Conservation (phyloP, 1,140 invertebrate genomes). For the Agrilus planipennis region DNA sequence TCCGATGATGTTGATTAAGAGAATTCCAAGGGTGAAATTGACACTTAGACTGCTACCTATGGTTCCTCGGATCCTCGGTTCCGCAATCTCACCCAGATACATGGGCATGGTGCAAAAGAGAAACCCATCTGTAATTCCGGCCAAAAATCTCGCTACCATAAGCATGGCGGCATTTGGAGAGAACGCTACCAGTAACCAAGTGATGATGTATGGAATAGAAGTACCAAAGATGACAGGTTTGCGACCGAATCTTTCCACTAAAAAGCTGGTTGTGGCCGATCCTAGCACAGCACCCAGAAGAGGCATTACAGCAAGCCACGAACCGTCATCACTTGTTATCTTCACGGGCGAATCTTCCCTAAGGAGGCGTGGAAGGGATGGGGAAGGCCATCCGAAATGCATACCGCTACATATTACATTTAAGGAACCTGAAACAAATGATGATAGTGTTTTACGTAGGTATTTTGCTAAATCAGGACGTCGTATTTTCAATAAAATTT, state of each 20-base stretch:
- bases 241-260: constrained; percentile 47
- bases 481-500: no score
- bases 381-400: constrained; percentile 21
- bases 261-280: constrained; percentile 32
- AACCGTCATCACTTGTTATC: constrained; percentile 41
- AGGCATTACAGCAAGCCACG: constrained; percentile 41
- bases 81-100: constrained; percentile 53
- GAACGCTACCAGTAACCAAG: constrained; percentile 47
- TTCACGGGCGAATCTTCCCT: constrained; percentile 1
- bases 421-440: constrained; percentile 10
- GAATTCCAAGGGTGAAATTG: constrained; percentile 43
- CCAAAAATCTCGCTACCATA: constrained; percentile 41
- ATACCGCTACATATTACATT: constrained; percentile 16
- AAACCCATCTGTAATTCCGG: constrained; percentile 53
- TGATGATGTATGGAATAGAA: constrained; percentile 42
- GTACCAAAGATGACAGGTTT: constrained; percentile 52
- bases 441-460: no score
- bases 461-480: no score
- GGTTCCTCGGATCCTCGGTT: constrained; percentile 50
- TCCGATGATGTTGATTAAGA: constrained; percentile 55
- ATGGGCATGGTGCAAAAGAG: constrained; percentile 49
- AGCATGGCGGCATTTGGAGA: constrained; percentile 36
- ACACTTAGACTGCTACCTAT: constrained; percentile 19
- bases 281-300: constrained; percentile 35
- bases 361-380: constrained; percentile 12